Conservation (phyloP, 2,113 vertebrate genomes). For the Papio anubis region DNA sequence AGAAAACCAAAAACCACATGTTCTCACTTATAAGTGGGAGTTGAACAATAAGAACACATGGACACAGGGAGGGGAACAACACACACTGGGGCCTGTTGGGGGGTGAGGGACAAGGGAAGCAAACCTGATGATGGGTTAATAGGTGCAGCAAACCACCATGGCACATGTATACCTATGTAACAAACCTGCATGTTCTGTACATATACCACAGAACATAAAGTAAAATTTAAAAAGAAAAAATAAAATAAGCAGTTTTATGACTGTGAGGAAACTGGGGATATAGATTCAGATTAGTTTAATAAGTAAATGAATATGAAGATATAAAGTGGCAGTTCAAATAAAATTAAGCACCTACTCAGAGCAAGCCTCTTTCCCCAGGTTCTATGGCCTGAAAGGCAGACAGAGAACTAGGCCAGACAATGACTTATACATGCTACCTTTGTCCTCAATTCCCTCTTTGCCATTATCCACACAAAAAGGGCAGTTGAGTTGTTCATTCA, state of each 20-base stretch:
- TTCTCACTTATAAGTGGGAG: no score
- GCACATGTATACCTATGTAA: no score
- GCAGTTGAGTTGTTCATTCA: background rate
- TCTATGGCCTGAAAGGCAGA: background rate
- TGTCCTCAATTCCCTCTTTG: background rate
- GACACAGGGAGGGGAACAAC: no score
- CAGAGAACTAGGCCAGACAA: background rate
- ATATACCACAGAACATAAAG: no score
- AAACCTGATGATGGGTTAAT: no score
- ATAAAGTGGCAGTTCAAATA: background rate
- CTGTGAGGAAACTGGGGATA: background rate
- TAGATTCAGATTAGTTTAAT: background rate
- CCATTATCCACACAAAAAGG: background rate
- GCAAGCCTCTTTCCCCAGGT: background rate
- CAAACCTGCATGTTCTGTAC: no score
- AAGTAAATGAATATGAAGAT: background rate
- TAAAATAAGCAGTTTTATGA: background rate
- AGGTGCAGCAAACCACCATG: no score
- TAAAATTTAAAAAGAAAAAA: background rate
- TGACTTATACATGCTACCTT: background rate
- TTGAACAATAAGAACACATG: no score
- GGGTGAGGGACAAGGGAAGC: no score
- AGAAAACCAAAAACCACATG: no score
- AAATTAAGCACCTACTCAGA: background rate
- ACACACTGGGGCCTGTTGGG: no score